Evolutionary conservation across 2,888 invertebrate genomes (phyloP).

Genomic region (Seladonia tumulorum): DNA sequence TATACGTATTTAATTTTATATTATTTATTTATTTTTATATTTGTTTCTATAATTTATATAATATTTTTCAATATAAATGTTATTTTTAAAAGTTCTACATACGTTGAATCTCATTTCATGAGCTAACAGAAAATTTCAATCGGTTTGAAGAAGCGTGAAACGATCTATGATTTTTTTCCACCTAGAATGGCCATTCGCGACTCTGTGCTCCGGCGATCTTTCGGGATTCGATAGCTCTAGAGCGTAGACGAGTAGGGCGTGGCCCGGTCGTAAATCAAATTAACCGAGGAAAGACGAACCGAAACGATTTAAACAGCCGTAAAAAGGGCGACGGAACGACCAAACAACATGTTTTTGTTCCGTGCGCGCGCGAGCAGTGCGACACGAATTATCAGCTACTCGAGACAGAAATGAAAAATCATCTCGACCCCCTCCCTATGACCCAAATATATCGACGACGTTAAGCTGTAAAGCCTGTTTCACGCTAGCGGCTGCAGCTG

Average conservation of each 20-base stretch:
- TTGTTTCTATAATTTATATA: too few relatives aligned
- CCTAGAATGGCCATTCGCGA: too few relatives aligned
- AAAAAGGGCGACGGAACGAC: neutral
- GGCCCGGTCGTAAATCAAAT: neutral
- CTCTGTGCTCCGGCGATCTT: neutral
- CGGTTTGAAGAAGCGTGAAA: too few relatives aligned
- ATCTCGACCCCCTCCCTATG: neutral
- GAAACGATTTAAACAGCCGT: neutral
- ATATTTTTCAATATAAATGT: too few relatives aligned
- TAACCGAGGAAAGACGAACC: neutral
- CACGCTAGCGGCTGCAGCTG: conserved; percentile 8
- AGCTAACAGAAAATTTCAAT: too few relatives aligned
- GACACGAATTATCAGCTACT: neutral
- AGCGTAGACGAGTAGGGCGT: neutral
- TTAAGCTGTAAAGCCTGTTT: conserved; percentile 25
- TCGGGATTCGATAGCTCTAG: neutral
- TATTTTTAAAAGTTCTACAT: too few relatives aligned
- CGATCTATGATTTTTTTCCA: too few relatives aligned
- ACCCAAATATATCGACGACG: conserved; percentile 23
- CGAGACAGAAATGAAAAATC: neutral
- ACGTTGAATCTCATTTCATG: too few relatives aligned
- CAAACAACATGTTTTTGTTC: conserved; percentile 3
- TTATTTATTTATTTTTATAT: too few relatives aligned
- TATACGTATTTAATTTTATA: too few relatives aligned
- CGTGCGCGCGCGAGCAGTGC: neutral